phyloP scores from a whole-genome alignment of 2,113 vertebrate genomes.

The Microtus pennsylvanicus region DNA sequence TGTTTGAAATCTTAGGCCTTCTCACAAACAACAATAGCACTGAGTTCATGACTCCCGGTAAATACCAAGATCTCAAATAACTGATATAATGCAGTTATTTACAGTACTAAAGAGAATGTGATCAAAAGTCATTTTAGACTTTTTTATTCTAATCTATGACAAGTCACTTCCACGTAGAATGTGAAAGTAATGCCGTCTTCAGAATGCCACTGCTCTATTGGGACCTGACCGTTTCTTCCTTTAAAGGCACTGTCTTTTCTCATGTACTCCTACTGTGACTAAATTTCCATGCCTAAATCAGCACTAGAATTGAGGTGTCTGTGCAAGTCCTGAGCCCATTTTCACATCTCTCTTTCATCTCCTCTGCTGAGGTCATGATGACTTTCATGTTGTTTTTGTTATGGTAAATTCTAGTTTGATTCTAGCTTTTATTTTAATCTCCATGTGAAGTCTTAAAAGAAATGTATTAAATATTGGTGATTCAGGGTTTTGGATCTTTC shows the following conservation, averaged over 20 bases:
- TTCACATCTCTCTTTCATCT: neutral
- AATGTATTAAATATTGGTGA: neutral
- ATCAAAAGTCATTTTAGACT: neutral
- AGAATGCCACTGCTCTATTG: neutral
- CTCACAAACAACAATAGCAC: neutral
- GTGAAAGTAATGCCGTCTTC: neutral
- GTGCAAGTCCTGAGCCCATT: neutral
- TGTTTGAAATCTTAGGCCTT: neutral
- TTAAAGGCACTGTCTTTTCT: neutral
- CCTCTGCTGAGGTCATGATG: neutral
- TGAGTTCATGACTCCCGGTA: neutral
- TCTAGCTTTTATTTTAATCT: neutral
- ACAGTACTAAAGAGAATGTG: neutral
- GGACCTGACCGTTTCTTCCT: neutral
- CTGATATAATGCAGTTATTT: neutral
- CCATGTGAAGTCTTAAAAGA: neutral
- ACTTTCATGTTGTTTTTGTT: neutral
- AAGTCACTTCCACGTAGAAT: neutral
- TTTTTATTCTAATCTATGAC: neutral
- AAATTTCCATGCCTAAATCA: neutral
- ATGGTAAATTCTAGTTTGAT: neutral
- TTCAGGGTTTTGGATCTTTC: neutral
- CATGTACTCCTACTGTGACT: too few relatives aligned
- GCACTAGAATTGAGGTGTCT: neutral
- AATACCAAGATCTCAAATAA: neutral